These are phyloP conservation scores for Epinephelus moara DNA, from an alignment of 2,113 vertebrate genomes.

Conservation along the genomic window DNA sequence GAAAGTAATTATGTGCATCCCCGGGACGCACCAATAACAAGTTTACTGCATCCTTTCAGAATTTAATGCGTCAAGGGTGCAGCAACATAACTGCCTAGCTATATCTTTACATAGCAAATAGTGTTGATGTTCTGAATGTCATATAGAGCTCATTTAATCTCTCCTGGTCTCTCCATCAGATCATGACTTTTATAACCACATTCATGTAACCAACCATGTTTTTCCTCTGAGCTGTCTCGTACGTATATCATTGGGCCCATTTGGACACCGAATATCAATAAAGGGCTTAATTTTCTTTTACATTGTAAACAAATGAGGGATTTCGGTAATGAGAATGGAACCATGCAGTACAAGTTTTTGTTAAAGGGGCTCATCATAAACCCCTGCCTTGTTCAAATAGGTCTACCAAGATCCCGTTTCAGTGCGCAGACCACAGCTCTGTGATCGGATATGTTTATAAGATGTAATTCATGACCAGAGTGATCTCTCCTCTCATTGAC, in stretches of 20 bases:
- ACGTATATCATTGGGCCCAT: conserved; percentile 47
- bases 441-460: conserved; percentile 71
- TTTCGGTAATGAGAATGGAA: conserved; percentile 43
- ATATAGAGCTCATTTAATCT: neutral
- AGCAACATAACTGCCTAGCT: too few species aligned
- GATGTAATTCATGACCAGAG: conserved; percentile 64
- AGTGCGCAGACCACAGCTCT: conserved; percentile 58
- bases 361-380: conserved; percentile 47
- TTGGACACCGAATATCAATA: conserved; percentile 23
- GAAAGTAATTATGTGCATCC: too few species aligned
- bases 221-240: conserved; percentile 30
- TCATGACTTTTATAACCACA: conserved; percentile 52
- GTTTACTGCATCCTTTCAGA: too few species aligned
- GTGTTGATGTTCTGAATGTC: too few species aligned
- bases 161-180: conserved; percentile 39
- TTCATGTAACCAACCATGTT: conserved; percentile 43
- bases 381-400: conserved; percentile 58
- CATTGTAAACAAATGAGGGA: conserved; percentile 57
- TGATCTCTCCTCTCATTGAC: conserved; percentile 60
- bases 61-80: too few species aligned
- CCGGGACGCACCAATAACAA: too few species aligned
- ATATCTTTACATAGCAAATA: too few species aligned
- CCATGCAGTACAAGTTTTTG: conserved; percentile 23
- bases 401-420: conserved; percentile 49
- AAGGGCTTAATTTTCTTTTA: conserved; percentile 38